Conservation (phyloP, 2,797 vertebrate genomes). For the Nyctibius grandis region DNA sequence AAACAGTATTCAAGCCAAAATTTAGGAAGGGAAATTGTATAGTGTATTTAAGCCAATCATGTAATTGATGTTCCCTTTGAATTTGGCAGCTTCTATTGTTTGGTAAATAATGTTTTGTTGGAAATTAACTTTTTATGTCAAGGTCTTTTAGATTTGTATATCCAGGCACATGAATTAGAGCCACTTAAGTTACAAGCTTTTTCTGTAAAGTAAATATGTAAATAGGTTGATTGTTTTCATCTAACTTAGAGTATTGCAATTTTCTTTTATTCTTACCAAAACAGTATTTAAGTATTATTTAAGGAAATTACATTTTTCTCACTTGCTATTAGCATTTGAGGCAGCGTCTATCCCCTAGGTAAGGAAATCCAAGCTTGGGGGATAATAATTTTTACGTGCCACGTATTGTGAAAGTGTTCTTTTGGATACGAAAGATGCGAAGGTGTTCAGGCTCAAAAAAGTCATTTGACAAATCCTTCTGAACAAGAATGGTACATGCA, state of each 20-base stretch:
- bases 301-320: not conserved
- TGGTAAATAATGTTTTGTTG: slow-evolving; percentile 22
- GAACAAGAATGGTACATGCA: not conserved
- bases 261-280: not conserved
- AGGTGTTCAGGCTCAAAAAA: not conserved
- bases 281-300: not conserved
- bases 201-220: not conserved
- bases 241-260: not conserved
- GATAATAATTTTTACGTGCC: not conserved
- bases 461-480: not conserved
- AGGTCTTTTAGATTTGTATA: not conserved
- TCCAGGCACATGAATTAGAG: not conserved
- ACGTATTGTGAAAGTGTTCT: not conserved
- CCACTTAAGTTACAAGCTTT: not conserved
- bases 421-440: not conserved
- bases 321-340: not conserved
- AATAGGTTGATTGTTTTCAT: not conserved
- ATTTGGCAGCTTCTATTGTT: slow-evolving; percentile 1
- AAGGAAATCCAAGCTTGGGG: not conserved
- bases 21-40: slow-evolving; percentile 12
- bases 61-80: not conserved
- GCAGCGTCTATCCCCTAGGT: not conserved
- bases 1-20: slow-evolving; percentile 41
- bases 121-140: not conserved
- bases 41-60: not conserved